These are phyloP conservation scores for Eilema depressum DNA, from an alignment of 2,888 invertebrate species.

Conservation along the genomic window DNA sequence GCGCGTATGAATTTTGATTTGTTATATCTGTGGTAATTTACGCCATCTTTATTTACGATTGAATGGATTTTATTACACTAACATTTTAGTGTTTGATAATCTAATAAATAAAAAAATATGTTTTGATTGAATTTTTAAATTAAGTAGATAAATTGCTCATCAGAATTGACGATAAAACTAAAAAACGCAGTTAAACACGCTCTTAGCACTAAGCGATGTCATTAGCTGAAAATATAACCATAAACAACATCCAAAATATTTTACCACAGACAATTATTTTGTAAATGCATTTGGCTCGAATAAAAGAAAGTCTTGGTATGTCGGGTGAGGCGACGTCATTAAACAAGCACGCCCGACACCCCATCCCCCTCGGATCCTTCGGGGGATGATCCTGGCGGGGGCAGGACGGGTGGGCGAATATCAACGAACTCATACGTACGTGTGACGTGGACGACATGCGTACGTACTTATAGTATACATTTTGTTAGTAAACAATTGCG, in stretches of 20 bases:
- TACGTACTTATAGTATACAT: conserved; percentile 71
- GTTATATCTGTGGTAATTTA: neutral
- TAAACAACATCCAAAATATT: conserved; percentile 40
- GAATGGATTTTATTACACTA: neutral
- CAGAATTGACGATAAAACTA: neutral
- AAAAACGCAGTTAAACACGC: conserved; percentile 16
- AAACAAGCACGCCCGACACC: conserved; percentile 71
- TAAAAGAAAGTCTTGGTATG: conserved; percentile 72
- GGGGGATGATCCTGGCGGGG: conserved; percentile 67
- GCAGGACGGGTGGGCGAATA: conserved; percentile 69
- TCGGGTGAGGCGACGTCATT: conserved; percentile 81
- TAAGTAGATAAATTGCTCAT: neutral
- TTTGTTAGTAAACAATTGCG: conserved; percentile 85
- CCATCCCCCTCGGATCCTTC: conserved; percentile 69
- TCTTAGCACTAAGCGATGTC: conserved; percentile 24
- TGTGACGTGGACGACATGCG: conserved; percentile 73
- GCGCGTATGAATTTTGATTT: conserved; percentile 23
- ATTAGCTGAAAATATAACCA: conserved; percentile 31
- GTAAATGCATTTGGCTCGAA: conserved; percentile 52
- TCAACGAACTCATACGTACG: conserved; percentile 85
- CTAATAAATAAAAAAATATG: neutral
- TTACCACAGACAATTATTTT: conserved; percentile 50
- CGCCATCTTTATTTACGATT: neutral
- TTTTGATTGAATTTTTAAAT: neutral
- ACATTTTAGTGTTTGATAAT: neutral